Evolutionary conservation across 2,113 vertebrate genomes (phyloP).

Genomic region (Sander lucioperca): DNA sequence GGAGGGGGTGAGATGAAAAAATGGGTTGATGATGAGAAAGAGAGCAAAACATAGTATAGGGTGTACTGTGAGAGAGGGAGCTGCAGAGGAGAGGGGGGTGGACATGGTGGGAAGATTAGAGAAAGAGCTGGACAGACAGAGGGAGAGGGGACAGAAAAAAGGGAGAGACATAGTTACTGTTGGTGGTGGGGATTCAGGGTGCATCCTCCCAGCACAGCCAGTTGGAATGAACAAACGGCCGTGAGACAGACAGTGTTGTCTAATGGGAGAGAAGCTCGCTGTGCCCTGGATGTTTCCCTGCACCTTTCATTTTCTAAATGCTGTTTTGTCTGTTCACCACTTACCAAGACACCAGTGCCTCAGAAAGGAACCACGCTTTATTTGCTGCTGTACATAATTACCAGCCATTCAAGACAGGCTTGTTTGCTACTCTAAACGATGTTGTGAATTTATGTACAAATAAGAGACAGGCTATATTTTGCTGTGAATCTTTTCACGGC

Average conservation of each 20-base stretch:
- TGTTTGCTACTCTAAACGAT: conserved; percentile 78
- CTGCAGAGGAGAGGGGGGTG: conserved; percentile 51
- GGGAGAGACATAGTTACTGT: conserved; percentile 65
- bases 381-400: conserved; percentile 82
- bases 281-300: conserved; percentile 77
- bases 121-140: conserved; percentile 55
- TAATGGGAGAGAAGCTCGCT: conserved; percentile 78
- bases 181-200: conserved; percentile 73
- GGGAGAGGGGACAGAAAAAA: conserved; percentile 57
- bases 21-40: conserved; percentile 54
- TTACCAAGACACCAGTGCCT: conserved; percentile 82
- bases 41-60: conserved; percentile 53
- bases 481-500: conserved; percentile 50
- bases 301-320: conserved; percentile 83
- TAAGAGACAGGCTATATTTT: conserved; percentile 70
- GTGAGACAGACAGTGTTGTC: conserved; percentile 69
- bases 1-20: conserved; percentile 23
- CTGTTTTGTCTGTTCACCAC: conserved; percentile 82
- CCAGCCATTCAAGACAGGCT: conserved; percentile 77
- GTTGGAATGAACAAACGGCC: conserved; percentile 68
- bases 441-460: conserved; percentile 78
- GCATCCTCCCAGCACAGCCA: conserved; percentile 73
- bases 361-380: conserved; percentile 77
- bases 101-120: conserved; percentile 71
- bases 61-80: conserved; percentile 46